These are phyloP conservation scores for Semnopithecus entellus DNA, from an alignment of 2,113 vertebrate species.

Conservation along the genomic window DNA sequence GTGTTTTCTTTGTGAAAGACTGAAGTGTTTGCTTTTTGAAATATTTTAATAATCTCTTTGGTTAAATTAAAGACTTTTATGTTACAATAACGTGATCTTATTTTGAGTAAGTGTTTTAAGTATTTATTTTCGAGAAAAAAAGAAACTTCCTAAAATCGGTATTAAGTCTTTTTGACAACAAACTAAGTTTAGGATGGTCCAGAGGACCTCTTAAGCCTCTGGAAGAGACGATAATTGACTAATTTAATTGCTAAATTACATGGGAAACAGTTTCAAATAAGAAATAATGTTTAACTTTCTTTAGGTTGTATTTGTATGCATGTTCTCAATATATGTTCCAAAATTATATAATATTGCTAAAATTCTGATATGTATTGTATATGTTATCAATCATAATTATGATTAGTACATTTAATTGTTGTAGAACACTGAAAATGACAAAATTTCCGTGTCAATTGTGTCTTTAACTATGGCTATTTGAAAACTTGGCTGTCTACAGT, in stretches of 20 bases:
- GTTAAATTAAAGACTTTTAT: neutral
- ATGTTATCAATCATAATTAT: neutral
- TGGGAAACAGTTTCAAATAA: neutral
- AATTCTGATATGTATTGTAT: neutral
- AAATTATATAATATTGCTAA: neutral
- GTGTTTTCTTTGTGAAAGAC: neutral
- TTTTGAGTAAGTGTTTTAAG: neutral
- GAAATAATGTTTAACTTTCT: neutral
- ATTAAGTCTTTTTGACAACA: neutral
- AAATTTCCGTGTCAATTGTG: neutral
- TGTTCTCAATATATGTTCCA: neutral
- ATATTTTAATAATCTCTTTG: neutral
- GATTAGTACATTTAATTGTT: neutral
- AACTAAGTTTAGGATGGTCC: neutral
- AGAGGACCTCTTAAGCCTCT: neutral
- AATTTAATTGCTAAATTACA: neutral
- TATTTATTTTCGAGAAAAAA: neutral
- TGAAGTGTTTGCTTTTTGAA: neutral
- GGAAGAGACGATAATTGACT: neutral
- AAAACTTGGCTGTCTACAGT: neutral
- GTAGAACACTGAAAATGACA: neutral
- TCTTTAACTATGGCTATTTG: neutral
- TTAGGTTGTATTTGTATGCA: neutral
- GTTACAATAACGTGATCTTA: neutral
- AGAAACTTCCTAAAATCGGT: neutral